These are phyloP conservation scores for Homalodisca vitripennis DNA, from an alignment of 1,140 invertebrate species.

Conservation along the genomic window DNA sequence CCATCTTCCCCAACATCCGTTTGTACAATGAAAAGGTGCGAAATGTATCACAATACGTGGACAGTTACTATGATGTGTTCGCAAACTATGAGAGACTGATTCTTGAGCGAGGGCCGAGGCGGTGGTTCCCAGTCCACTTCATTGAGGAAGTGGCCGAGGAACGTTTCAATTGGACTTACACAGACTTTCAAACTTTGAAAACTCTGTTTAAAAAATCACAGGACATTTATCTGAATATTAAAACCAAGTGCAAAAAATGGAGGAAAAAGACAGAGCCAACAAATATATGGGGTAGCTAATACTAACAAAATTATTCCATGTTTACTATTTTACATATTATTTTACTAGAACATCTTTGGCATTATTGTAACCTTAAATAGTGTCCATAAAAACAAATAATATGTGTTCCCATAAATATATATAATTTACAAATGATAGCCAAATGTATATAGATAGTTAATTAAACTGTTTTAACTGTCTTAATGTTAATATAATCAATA, in stretches of 20 bases:
- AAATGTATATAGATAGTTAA: too few relatives aligned
- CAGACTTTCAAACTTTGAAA: background rate
- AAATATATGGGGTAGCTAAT: too few relatives aligned
- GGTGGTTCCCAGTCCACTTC: slow-evolving; percentile 5
- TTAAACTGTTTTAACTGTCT: too few relatives aligned
- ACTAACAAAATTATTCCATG: background rate
- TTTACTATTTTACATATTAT: background rate
- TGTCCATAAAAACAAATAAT: too few relatives aligned
- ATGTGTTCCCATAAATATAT: too few relatives aligned
- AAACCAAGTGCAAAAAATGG: slow-evolving; percentile 5
- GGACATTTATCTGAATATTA: background rate
- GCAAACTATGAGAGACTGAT: background rate
- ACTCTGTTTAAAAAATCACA: background rate
- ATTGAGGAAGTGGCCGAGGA: slow-evolving; percentile 3
- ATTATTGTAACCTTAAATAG: too few relatives aligned
- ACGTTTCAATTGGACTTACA: background rate
- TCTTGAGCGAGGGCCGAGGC: background rate
- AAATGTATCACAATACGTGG: background rate
- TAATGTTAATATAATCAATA: too few relatives aligned
- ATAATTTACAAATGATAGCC: too few relatives aligned
- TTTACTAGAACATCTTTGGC: too few relatives aligned
- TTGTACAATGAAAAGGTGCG: slow-evolving; percentile 1
- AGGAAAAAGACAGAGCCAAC: background rate
- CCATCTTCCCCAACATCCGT: background rate
- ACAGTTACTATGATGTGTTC: slow-evolving; percentile 12